phyloP scores from a whole-genome alignment of 1,140 invertebrate species.

The Drosophila jambulina region DNA sequence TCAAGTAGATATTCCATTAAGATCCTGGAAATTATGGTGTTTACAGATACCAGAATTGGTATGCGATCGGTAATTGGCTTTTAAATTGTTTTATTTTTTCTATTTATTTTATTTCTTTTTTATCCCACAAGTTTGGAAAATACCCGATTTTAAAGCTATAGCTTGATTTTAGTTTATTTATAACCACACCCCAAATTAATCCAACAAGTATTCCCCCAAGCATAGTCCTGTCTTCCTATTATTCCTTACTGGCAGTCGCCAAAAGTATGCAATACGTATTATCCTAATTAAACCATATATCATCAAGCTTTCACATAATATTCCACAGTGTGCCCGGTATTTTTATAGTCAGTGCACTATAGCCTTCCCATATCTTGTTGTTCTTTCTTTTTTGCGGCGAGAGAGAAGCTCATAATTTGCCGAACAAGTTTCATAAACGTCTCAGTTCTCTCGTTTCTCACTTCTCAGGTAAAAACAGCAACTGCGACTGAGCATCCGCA shows the following conservation, averaged over 20 bases:
- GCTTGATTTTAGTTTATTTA: neutral
- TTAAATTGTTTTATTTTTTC: neutral
- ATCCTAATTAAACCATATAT: neutral
- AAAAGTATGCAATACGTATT: conserved; percentile 1
- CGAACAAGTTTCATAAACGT: conserved; percentile 83
- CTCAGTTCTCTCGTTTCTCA: conserved; percentile 36
- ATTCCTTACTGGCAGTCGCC: too few species aligned
- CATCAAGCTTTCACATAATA: neutral
- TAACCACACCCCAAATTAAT: neutral
- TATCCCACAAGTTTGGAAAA: neutral
- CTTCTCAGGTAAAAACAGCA: conserved; percentile 65
- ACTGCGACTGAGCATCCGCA: conserved; percentile 59
- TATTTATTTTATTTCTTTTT: neutral
- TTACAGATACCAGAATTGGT: too few species aligned
- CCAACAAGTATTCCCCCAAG: neutral
- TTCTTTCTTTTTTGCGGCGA: conserved; percentile 15
- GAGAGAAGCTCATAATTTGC: conserved; percentile 76
- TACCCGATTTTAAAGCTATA: too few species aligned
- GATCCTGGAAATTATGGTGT: neutral
- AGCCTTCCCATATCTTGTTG: conserved; percentile 4
- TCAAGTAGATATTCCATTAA: neutral
- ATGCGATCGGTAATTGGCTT: neutral
- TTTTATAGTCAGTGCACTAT: conserved; percentile 11
- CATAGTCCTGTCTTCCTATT: neutral
- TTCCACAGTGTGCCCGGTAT: conserved; percentile 2